These are phyloP conservation scores for Discoglossus pictus DNA, from an alignment of 2,797 vertebrate genomes.

Conservation along the genomic window DNA sequence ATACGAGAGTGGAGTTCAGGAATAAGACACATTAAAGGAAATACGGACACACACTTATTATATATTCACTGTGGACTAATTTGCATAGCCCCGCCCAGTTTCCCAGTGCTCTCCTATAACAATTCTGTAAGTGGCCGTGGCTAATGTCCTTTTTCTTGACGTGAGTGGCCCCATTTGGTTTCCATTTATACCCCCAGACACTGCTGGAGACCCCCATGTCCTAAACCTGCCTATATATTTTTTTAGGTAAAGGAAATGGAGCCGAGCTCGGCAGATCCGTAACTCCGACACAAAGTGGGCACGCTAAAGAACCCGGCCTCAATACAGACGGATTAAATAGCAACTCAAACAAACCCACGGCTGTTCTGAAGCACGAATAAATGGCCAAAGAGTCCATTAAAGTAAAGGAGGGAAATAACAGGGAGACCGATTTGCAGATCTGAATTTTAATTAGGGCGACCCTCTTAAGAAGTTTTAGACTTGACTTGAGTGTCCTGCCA, in stretches of 20 bases:
- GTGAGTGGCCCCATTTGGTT: conserved; percentile 26
- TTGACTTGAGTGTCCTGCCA: conserved; percentile 60
- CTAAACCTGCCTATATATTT: conserved; percentile 36
- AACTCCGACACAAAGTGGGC: conserved; percentile 51
- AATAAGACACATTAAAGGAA: too few species aligned
- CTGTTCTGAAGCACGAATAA: conserved; percentile 42
- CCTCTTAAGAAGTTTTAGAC: conserved; percentile 56
- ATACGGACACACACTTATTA: too few species aligned
- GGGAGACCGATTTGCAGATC: conserved; percentile 60
- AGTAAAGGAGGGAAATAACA: background rate
- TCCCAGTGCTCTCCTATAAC: too few species aligned
- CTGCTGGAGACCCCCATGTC: conserved; percentile 40
- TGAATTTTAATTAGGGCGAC: conserved; percentile 60
- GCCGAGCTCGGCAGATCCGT: conserved; percentile 41
- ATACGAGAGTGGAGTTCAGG: too few species aligned
- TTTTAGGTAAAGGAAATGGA: conserved; percentile 34
- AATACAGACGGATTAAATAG: conserved; percentile 53
- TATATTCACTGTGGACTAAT: too few species aligned
- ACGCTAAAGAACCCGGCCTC: conserved; percentile 34
- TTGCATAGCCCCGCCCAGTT: too few species aligned
- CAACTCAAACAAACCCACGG: conserved; percentile 52
- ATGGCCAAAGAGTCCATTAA: conserved; percentile 29
- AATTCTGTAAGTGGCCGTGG: too few species aligned
- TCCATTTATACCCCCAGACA: conserved; percentile 44
- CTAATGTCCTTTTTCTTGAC: too few species aligned